These are phyloP conservation scores for Mimumesa dahlbomi DNA, from an alignment of 2,888 invertebrate genomes.

Conservation along the genomic window DNA sequence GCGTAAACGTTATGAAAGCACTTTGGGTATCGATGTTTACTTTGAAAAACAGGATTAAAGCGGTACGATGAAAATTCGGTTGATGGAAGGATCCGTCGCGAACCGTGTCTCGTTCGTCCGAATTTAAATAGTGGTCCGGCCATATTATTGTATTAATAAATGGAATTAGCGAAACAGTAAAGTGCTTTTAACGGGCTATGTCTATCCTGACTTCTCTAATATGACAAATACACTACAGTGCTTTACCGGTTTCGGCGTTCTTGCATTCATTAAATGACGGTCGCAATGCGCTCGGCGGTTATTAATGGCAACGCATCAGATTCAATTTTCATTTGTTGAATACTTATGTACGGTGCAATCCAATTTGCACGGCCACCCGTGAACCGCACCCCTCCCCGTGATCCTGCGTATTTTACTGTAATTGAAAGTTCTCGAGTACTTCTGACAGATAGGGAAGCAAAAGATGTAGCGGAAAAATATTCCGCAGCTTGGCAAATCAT, in stretches of 20 bases:
- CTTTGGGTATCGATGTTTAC: constrained; percentile 55
- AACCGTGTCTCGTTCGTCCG: constrained; percentile 35
- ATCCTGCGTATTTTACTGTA: constrained; percentile 71
- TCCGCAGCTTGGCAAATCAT: neutral
- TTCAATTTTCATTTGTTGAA: constrained; percentile 79
- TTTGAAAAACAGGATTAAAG: constrained; percentile 59
- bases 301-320: constrained; percentile 78
- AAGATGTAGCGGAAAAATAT: constrained; percentile 2
- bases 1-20: constrained; percentile 59
- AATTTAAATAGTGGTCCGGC: constrained; percentile 63
- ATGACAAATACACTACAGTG: constrained; percentile 73
- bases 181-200: constrained; percentile 77
- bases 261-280: constrained; percentile 78
- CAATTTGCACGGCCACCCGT: constrained; percentile 70
- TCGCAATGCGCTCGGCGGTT: constrained; percentile 70
- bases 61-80: constrained; percentile 40
- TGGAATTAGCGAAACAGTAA: constrained; percentile 77
- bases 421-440: constrained; percentile 75
- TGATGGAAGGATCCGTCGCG: constrained; percentile 40
- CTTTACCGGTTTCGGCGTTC: constrained; percentile 66
- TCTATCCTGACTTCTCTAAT: constrained; percentile 74
- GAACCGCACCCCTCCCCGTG: constrained; percentile 35
- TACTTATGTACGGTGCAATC: constrained; percentile 78
- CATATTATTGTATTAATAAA: constrained; percentile 74
- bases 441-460: constrained; percentile 62